Conservation (phyloP, 2,113 vertebrate genomes). For the Sorex araneus region DNA sequence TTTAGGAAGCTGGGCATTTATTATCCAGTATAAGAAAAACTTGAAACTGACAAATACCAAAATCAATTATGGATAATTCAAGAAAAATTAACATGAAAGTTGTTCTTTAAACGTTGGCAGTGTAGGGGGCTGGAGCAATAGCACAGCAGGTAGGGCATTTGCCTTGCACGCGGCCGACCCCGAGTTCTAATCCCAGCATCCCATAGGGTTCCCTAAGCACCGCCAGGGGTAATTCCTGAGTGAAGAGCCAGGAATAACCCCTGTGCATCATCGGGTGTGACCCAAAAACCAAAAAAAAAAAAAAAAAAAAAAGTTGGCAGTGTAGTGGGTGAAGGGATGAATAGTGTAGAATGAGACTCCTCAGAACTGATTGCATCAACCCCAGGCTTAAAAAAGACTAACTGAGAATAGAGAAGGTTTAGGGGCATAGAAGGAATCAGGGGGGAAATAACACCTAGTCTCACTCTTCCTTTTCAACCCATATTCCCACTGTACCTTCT, state of each 20-base stretch:
- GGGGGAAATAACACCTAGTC: background rate
- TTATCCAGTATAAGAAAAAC: background rate
- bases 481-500: background rate
- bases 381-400: background rate
- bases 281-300: too few relatives aligned
- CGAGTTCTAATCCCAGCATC: too few relatives aligned
- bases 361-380: background rate
- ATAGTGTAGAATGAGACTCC: background rate
- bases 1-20: background rate
- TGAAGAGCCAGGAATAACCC: too few relatives aligned
- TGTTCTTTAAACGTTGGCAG: background rate
- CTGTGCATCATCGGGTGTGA: too few relatives aligned
- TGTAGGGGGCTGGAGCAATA: too few relatives aligned
- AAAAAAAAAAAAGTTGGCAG: too few relatives aligned
- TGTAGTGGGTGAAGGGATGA: too few relatives aligned
- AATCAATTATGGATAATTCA: constrained; percentile 27
- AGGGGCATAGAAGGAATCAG: background rate
- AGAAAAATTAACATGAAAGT: background rate
- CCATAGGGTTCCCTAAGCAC: too few relatives aligned
- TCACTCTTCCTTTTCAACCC: background rate
- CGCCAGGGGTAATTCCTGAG: too few relatives aligned
- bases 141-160: too few relatives aligned
- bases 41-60: background rate
- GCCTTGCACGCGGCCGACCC: too few relatives aligned
- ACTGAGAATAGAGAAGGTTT: background rate